phyloP scores from a whole-genome alignment of 2,797 vertebrate species.

The Rhinogobio ventralis region DNA sequence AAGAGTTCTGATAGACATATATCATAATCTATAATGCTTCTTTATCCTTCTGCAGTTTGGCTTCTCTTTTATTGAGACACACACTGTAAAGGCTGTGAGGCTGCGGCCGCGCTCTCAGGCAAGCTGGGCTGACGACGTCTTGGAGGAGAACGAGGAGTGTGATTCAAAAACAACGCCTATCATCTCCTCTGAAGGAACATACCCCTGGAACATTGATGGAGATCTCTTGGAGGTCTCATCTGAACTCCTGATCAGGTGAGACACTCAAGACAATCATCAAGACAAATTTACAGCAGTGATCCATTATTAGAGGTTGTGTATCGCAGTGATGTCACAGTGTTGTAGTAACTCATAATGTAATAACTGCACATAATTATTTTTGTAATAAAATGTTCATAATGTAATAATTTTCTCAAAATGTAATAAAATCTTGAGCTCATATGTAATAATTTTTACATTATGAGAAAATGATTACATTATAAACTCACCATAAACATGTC shows the following conservation, averaged over 20 bases:
- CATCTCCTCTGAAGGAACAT: conserved; percentile 74
- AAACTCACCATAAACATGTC: no score
- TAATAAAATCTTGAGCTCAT: no score
- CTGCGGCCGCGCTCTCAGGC: conserved; percentile 70
- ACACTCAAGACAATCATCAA: conserved; percentile 25
- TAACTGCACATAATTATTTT: no score
- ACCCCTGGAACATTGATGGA: conserved; percentile 94
- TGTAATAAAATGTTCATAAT: no score
- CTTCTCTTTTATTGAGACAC: conserved; percentile 93
- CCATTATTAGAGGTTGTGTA: neutral
- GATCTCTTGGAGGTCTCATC: conserved; percentile 86
- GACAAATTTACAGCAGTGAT: neutral
- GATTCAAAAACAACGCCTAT: conserved; percentile 70
- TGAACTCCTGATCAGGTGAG: conserved; percentile 86
- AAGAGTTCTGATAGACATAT: neutral
- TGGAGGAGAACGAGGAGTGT: conserved; percentile 64
- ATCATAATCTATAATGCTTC: neutral
- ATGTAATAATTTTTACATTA: no score
- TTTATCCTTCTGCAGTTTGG: conserved; percentile 79
- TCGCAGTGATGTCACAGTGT: neutral
- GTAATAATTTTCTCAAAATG: no score
- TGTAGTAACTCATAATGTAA: no score
- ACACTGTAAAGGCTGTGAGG: conserved; percentile 84
- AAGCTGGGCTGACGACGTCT: conserved; percentile 66
- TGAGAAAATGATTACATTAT: no score